These are phyloP conservation scores for Sarcophilus harrisii DNA, from an alignment of 2,797 vertebrate species.

Conservation along the genomic window DNA sequence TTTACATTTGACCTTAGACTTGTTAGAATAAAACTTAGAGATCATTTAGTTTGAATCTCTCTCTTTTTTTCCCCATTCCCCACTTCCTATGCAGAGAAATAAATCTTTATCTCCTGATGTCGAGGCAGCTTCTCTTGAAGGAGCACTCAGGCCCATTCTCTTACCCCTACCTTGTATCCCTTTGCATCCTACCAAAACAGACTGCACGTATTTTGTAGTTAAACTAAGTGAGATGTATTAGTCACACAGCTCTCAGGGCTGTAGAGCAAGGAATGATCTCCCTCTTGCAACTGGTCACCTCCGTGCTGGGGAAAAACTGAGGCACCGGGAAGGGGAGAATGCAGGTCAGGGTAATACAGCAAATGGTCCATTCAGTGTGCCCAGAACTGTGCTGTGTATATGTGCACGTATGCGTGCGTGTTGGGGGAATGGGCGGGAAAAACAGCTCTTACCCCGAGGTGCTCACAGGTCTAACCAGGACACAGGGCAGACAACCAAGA, in stretches of 20 bases:
- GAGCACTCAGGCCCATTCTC: neutral
- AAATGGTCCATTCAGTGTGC: neutral
- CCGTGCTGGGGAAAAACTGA: neutral
- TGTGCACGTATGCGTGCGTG: too few relatives aligned
- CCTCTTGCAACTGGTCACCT: neutral
- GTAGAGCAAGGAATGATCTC: neutral
- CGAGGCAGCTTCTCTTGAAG: neutral
- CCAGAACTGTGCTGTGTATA: neutral
- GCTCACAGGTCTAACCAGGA: neutral
- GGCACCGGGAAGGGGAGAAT: neutral
- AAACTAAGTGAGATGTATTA: neutral
- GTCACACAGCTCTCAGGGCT: neutral
- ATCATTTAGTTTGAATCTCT: neutral
- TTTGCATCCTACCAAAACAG: neutral
- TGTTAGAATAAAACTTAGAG: neutral
- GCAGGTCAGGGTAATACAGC: neutral
- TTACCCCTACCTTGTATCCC: neutral
- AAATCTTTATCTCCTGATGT: neutral
- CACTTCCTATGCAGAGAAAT: neutral
- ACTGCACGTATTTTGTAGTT: neutral
- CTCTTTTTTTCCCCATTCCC: too few relatives aligned
- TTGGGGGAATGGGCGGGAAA: neutral
- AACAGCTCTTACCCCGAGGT: neutral
- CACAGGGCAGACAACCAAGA: neutral
- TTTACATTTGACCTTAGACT: neutral